Base-by-base conservation (phyloP, 2,888 invertebrate genomes). In the Schizaphis graminum region DNA sequence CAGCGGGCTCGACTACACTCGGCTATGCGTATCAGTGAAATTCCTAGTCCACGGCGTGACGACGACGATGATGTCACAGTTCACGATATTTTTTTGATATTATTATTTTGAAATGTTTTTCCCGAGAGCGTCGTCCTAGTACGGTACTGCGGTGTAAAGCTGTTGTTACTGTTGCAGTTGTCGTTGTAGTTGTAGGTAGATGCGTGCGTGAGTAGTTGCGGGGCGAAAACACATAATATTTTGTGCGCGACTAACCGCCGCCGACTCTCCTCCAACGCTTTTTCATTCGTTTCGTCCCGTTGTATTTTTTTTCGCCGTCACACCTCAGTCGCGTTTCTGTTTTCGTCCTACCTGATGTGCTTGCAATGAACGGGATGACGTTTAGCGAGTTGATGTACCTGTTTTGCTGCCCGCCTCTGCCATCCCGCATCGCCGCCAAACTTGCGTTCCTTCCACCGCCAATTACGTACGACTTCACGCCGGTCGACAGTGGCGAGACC, bases 381-480 rank as follows among this genome's bases (percentile, higher is more conserved):
- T 93, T 98, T 95, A 98, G 98, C 97, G 99, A 99, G 97, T 97
- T 99, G 96, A 99, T 99, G 97, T 99, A 99, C 97, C 97, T 99
- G 96, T 99, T 99, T 97, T 99, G 99, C 97, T 99, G 99, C 97
- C 99, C 99, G 96, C 99, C 99, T 96, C 99, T 99, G 96, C 99
- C 99, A 95, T 99, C 99, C 95, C 97, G 98, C 96, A 99, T 99
- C 96, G 99, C 99, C 95, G 99, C 99, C 95, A 99, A 99, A 97
- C 97, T 99, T 96, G 99, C 99, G 95, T 99, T 99, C 96, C 97
- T 99, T 96, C 99, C 99, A 95, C 99, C 99, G 95, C 99, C 99
- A 96, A 98, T 99, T 95, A 99, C 99, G 95, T 99, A 99, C 97
- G 98, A 98, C 96, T 97, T 99, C 96, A 77, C 93, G 10, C 97